These are phyloP conservation scores for Numenius arquata DNA, from an alignment of 2,113 vertebrate species.

Conservation along the genomic window DNA sequence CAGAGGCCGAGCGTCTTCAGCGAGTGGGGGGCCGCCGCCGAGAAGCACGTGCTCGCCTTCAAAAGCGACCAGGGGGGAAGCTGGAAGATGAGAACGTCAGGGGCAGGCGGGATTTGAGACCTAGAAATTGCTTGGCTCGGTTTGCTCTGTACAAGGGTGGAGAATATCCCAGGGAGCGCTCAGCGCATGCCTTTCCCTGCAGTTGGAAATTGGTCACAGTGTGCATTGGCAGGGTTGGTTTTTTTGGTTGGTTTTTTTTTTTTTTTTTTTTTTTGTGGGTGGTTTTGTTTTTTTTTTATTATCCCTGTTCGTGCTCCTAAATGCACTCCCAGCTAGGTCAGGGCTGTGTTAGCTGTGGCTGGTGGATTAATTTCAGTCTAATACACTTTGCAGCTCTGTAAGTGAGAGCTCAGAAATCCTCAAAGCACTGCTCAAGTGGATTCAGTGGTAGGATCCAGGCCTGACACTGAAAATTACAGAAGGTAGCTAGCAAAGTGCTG, in stretches of 20 bases:
- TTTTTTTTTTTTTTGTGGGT: background rate
- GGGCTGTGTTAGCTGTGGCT: background rate
- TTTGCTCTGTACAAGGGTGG: constrained; percentile 42
- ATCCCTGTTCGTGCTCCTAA: background rate
- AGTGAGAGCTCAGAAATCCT: background rate
- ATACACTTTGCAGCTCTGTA: background rate
- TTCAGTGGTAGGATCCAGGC: background rate
- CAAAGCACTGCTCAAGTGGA: background rate
- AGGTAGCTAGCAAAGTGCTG: background rate
- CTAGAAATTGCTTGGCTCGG: constrained; percentile 31
- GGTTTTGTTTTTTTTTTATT: background rate
- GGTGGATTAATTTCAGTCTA: background rate
- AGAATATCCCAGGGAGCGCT: constrained; percentile 39
- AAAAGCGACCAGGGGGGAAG: background rate
- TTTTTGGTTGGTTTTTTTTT: background rate
- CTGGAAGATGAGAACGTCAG: constrained; percentile 46
- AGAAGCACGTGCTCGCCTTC: constrained; percentile 14
- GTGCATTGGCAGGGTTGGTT: background rate
- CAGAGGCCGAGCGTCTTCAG: background rate
- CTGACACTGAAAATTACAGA: background rate
- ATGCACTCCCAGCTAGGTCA: background rate
- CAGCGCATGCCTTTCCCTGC: constrained; percentile 46
- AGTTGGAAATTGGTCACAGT: constrained; percentile 9
- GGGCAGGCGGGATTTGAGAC: constrained; percentile 44
- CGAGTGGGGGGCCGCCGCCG: rapidly evolving